Percentiles rank a stretch among this genome's conserved stretches.
These are phyloP conservation scores for Prunella strophiata DNA, from an alignment of 2,797 vertebrate species.

Conservation along the genomic window DNA sequence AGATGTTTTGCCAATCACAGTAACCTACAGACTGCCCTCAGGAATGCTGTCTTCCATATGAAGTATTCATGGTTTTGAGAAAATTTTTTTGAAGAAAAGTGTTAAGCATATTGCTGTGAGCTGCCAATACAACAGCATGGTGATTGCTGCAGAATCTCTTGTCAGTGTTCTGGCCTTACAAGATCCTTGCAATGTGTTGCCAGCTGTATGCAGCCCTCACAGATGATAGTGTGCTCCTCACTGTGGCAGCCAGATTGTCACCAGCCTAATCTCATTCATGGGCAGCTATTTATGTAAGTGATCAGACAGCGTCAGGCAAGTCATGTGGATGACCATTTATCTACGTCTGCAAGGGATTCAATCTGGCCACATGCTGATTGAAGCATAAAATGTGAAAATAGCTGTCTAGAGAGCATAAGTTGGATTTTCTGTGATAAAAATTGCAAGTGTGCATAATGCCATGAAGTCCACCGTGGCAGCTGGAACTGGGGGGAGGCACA, in stretches of 20 bases:
- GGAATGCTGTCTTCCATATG: not conserved
- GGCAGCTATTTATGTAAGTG: slow-evolving; percentile 4
- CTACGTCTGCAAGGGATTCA: not conserved
- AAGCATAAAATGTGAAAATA: slow-evolving; percentile 11
- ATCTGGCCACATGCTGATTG: not conserved
- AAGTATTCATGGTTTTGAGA: not conserved
- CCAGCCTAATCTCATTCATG: slow-evolving; percentile 16
- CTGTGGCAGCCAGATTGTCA: slow-evolving; percentile 6
- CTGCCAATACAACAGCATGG: not conserved
- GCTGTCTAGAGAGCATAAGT: not conserved
- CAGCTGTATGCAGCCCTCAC: not conserved
- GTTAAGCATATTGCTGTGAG: not conserved
- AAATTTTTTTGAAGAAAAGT: not conserved
- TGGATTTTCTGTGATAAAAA: not conserved
- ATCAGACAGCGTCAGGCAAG: not conserved
- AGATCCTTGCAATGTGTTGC: not conserved
- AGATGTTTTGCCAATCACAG: accelerated
- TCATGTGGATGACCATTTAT: not conserved
- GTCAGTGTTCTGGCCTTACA: not conserved
- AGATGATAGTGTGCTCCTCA: not conserved
- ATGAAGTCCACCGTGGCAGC: not conserved
- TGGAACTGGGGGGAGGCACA: not conserved
- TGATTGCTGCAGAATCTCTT: not conserved
- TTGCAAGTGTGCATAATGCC: not conserved
- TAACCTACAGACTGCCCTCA: not conserved